Conservation (phyloP, 2,888 invertebrate genomes). For the Hypena proboscidalis region DNA sequence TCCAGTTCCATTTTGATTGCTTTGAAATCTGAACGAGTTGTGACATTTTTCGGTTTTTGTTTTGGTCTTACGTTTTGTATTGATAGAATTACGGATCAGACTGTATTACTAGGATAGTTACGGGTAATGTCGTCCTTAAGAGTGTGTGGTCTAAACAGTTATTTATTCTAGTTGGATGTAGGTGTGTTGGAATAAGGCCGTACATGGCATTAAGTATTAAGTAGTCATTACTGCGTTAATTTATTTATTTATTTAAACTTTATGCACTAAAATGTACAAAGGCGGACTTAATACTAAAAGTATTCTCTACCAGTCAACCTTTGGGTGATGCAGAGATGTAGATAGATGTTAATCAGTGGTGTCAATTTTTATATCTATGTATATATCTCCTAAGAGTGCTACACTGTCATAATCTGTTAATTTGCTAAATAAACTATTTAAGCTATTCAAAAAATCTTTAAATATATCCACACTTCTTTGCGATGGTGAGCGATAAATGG, state of each 20-base stretch:
- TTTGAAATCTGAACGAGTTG: too few species aligned
- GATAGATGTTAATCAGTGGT: too few species aligned
- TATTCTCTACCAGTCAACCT: too few species aligned
- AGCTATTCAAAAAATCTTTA: background rate
- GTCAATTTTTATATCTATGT: background rate
- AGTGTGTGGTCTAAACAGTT: conserved; percentile 24
- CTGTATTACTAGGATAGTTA: too few species aligned
- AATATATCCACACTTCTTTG: background rate
- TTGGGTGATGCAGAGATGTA: too few species aligned
- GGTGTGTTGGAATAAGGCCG: conserved; percentile 20
- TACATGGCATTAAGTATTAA: conserved; percentile 6
- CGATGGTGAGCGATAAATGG: conserved; percentile 2
- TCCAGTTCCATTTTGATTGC: too few species aligned
- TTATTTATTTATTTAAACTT: too few species aligned
- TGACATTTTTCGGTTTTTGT: background rate
- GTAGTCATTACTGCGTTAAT: background rate
- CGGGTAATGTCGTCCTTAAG: conserved; percentile 2
- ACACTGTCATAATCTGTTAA: background rate
- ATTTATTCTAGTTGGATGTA: conserved; percentile 14
- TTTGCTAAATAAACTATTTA: background rate
- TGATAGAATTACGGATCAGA: conserved; percentile 3
- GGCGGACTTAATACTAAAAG: too few species aligned
- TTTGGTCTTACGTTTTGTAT: background rate
- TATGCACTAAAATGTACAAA: too few species aligned
- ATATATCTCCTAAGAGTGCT: background rate